A percentile compares a stretch with the other conserved stretches of the same genome.
Conservation (phyloP, 2,113 vertebrate species). For the Oriolus oriolus region DNA sequence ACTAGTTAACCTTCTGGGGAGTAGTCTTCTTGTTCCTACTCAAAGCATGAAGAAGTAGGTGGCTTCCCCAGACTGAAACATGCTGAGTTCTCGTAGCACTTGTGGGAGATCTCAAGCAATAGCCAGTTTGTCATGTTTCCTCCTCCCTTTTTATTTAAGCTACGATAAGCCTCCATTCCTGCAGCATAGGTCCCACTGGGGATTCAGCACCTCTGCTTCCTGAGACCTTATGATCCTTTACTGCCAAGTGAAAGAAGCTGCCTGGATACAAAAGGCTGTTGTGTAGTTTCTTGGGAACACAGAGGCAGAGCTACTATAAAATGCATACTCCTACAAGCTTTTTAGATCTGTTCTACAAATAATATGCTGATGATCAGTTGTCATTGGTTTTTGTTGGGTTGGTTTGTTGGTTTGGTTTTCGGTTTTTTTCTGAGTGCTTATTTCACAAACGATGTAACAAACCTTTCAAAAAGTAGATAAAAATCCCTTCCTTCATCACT, state of each 20-base stretch:
- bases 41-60: neutral
- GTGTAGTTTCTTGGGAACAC: neutral
- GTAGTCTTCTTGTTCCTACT: neutral
- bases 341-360: neutral
- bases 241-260: neutral
- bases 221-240: neutral
- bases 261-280: neutral
- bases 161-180: neutral
- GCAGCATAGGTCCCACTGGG: neutral
- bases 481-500: neutral
- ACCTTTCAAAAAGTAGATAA: neutral
- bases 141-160: neutral
- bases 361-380: neutral
- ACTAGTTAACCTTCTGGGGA: neutral
- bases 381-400: neutral
- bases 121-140: neutral
- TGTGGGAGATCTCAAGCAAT: neutral
- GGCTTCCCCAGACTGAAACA: neutral
- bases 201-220: neutral
- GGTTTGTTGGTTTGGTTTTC: neutral
- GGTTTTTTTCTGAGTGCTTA: neutral
- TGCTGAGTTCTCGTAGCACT: neutral
- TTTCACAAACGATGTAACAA: neutral
- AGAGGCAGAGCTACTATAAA: neutral
- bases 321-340: neutral